Evolutionary conservation across 2,797 vertebrate genomes (phyloP).

Genomic region (Pygocentrus nattereri): DNA sequence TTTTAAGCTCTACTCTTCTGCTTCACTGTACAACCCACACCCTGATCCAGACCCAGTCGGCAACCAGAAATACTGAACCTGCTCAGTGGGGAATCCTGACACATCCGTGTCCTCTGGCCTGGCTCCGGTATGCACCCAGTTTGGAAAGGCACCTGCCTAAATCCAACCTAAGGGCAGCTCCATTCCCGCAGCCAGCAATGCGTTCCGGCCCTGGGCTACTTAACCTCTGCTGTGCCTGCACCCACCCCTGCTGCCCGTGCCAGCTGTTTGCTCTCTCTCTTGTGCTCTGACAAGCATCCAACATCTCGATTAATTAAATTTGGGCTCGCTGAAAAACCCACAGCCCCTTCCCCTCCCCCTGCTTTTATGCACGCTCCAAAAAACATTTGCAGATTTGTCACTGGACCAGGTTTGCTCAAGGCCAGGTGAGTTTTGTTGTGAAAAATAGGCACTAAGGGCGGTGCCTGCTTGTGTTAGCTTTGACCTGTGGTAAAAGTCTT

Average conservation of each 20-base stretch:
- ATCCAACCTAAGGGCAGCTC: slow-evolving; percentile 41
- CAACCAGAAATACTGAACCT: not conserved
- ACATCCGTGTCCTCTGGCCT: slow-evolving; percentile 31
- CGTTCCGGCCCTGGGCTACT: slow-evolving; percentile 59
- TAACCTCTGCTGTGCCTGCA: slow-evolving; percentile 62
- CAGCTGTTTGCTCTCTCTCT: slow-evolving; percentile 67
- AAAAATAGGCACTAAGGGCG: not conserved
- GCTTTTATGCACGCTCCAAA: slow-evolving; percentile 25
- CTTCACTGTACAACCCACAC: not conserved
- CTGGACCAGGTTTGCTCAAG: not conserved
- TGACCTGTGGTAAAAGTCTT: not conserved
- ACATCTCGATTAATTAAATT: slow-evolving; percentile 58
- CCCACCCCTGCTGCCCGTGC: slow-evolving; percentile 59
- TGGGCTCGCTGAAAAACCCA: slow-evolving; percentile 47
- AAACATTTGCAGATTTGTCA: slow-evolving; percentile 48
- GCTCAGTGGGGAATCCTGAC: slow-evolving; percentile 31
- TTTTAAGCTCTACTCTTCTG: not conserved
- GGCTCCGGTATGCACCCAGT: slow-evolving; percentile 48
- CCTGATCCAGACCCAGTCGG: slow-evolving; percentile 8
- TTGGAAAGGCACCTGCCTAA: slow-evolving; percentile 54
- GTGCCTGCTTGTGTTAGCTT: not conserved
- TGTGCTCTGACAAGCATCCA: slow-evolving; percentile 40
- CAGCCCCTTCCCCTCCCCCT: slow-evolving; percentile 19
- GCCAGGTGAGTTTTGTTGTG: slow-evolving; percentile 6
- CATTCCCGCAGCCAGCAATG: slow-evolving; percentile 39